Base-by-base conservation (phyloP, 2,888 invertebrate genomes). In the Acanthosepion lycidas region DNA sequence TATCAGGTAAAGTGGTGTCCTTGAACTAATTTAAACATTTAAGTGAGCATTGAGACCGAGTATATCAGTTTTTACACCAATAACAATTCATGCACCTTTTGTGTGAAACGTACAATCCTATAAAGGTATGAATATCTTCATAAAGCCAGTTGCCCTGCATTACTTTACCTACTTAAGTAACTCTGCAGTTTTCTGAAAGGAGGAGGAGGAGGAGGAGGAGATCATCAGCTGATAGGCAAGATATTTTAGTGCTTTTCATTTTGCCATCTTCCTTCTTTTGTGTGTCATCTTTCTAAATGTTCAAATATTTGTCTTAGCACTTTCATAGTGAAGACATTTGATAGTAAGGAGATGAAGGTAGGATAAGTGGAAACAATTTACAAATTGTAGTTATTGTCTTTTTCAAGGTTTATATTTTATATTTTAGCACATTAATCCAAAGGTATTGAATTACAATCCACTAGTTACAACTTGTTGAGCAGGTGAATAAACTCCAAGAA, bases 261-360 rank as follows among this genome's bases (percentile, higher is more conserved):
- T 78, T 78, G 6, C 1, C 8, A 28, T 28, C n/a, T n/a, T 78
- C n/a, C 64, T 78, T n/a, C 64, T 18, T 78, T 78, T n/a, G n/a
- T n/a, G 78, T 78, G 78, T 78, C n/a, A 78, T 78, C 78, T 78
- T 78, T 78, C 78, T n/a, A n/a, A 78, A 78, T n/a, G n/a, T n/a
- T n/a, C 78, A 78, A 78, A 78, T 78, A 78, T 78, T 78, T 78
- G n/a, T 78, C 78, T 78, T 78, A n/a, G n/a, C 78, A n/a, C n/a
- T 78, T 78, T 78, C n/a, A 78, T 78, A 78, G 78, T n/a, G n/a
- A 78, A 78, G 78, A 78, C n/a, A 78, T 78, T n/a, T n/a, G 33
- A 33, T 33, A 33, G 33, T 33, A 33, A 9, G 9, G n/a, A n/a
- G n/a, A 78, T 6, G 12, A 78, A 78, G 78, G n/a, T 12, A 78